phyloP scores from a whole-genome alignment of 2,113 vertebrate genomes.

The Lutjanus erythropterus region DNA sequence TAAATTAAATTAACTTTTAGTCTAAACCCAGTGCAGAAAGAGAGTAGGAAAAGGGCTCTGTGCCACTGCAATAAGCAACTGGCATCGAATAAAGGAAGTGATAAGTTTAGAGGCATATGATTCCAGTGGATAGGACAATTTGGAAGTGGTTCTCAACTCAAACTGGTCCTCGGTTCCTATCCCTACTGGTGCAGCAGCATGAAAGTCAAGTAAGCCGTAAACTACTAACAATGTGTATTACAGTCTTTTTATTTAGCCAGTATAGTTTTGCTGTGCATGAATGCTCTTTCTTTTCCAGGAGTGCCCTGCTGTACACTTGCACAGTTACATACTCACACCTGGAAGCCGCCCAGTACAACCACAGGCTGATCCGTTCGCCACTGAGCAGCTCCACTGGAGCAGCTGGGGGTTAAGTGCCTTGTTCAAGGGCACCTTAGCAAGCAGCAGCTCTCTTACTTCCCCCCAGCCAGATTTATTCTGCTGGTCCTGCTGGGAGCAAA shows the following conservation, averaged over 20 bases:
- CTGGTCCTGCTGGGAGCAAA: constrained; percentile 9
- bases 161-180: too few species aligned
- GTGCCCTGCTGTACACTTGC: not conserved
- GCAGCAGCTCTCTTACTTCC: not conserved
- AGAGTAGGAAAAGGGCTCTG: too few species aligned
- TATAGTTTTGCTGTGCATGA: not conserved
- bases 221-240: not conserved
- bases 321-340: constrained; percentile 28
- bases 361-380: constrained; percentile 12
- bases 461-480: constrained; percentile 16
- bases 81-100: too few species aligned
- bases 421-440: constrained; percentile 36
- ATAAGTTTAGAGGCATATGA: too few species aligned
- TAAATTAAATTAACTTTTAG: too few species aligned
- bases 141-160: too few species aligned
- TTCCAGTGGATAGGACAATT: too few species aligned
- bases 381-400: constrained; percentile 17
- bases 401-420: constrained; percentile 40
- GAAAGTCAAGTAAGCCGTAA: not conserved
- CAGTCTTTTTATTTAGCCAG: not conserved
- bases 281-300: not conserved
- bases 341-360: not conserved
- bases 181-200: not conserved
- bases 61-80: too few species aligned
- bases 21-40: too few species aligned